Base-by-base conservation (phyloP, 2,797 vertebrate species). In the Coilia nasus region DNA sequence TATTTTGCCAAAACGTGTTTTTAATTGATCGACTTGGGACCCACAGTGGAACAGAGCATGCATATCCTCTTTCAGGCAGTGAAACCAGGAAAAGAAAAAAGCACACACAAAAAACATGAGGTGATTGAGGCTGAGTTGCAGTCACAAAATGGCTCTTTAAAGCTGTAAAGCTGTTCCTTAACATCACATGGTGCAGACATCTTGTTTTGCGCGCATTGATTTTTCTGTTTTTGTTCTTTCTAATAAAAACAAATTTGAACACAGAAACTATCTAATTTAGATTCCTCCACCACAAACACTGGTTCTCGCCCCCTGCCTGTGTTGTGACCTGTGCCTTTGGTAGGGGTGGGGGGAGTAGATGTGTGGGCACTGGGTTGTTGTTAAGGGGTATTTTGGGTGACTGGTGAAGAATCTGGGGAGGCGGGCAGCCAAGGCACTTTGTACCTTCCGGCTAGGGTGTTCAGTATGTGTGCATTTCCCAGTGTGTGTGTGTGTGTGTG, bases 21-120 rank as follows among this genome's bases (percentile, higher is more conserved):
- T 95, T 95, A 95, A 95, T 94, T 95, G 93, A 95, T 93, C 94
- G 93, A 93, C 94, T 92, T 92, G 93, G 93, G 93, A 95, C 92
- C 93, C 92, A 91, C 91, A 92, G 94, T 91, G 92, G 90, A 92
- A 92, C 3, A 86, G 90, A 92, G 90, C 89, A 88, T 81, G 86
- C 87, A 87, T 93, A 92, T 90, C 87, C 57, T 89, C 82, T 81
- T 90, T 87, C 86, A 21, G 87, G 85, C 82, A 86, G 89, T 88
- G 88, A 90, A 59, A 93, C 91, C 90, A 50, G 41, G 88, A 83
- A 54, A 9, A 10, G 31, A 25, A 64, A 15, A 41, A 41, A 2
- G 5, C 35, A 41, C 35, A 41, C 35, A 41, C 35, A 41, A 78
- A 78, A 44, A 9, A 35, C 14, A 71, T 11, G 3, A 31, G 10